Evolutionary conservation across 2,888 invertebrate species (phyloP).

Genomic region (Himalopsyche japonica): DNA sequence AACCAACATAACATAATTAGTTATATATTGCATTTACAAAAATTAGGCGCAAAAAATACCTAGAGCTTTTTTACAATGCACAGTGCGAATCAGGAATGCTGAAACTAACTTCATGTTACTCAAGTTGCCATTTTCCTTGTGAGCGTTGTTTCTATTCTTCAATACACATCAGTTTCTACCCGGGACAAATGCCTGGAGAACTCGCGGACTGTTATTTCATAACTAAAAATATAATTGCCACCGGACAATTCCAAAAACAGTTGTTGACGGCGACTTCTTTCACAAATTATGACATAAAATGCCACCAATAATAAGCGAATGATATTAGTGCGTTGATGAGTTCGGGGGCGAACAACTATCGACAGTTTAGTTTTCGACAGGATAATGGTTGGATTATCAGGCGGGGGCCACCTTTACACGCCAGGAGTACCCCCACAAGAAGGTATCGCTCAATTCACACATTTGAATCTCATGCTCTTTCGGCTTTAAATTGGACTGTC

Average conservation of each 20-base stretch:
- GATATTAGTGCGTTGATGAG: conserved; percentile 21
- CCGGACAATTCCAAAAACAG: not conserved
- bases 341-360: conserved; percentile 4
- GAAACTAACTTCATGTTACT: conserved; percentile 23
- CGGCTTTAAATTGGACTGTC: conserved; percentile 41
- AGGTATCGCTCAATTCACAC: conserved; percentile 49
- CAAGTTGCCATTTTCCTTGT: conserved; percentile 35
- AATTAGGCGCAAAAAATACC: conserved; percentile 11
- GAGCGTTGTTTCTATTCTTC: conserved; percentile 35
- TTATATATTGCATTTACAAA: conserved; percentile 5
- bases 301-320: conserved; percentile 28
- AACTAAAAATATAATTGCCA: not conserved
- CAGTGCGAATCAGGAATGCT: conserved; percentile 11
- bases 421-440: conserved; percentile 61
- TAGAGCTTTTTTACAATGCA: conserved; percentile 4
- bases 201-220: not conserved
- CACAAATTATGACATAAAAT: conserved; percentile 10
- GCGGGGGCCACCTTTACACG: conserved; percentile 62
- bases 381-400: conserved; percentile 63
- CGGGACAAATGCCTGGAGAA: not conserved
- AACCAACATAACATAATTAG: not conserved
- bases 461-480: not conserved
- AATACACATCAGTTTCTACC: conserved; percentile 27
- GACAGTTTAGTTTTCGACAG: not conserved
- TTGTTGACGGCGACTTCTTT: not conserved